Conservation (phyloP, 2,888 invertebrate species). For the Carcina quercana region DNA sequence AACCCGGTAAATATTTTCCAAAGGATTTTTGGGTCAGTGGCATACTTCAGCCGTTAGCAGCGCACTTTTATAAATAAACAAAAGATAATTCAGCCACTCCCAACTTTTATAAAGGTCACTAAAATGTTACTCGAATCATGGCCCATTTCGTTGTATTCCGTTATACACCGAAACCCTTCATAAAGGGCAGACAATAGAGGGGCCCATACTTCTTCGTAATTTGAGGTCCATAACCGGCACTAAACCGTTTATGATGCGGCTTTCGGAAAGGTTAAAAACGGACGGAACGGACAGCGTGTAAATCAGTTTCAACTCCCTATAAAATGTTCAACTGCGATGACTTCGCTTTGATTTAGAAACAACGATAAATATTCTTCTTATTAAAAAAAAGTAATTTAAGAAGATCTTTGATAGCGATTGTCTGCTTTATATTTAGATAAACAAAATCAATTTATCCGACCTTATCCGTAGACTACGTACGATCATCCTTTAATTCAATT, state of each 20-base stretch:
- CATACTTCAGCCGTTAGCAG: too few species aligned
- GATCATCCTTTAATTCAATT: too few species aligned
- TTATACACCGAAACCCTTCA: slow-evolving; percentile 57
- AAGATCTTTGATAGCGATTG: too few species aligned
- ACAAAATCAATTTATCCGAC: too few species aligned
- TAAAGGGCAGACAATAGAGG: slow-evolving; percentile 62
- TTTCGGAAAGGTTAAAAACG: slow-evolving; percentile 61
- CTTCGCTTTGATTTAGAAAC: slow-evolving; percentile 24
- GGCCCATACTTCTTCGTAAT: slow-evolving; percentile 57
- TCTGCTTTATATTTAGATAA: too few species aligned
- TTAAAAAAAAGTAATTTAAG: too few species aligned
- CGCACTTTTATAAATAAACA: slow-evolving; percentile 1
- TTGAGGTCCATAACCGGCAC: slow-evolving; percentile 60
- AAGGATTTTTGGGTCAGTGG: too few species aligned
- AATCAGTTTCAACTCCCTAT: slow-evolving; percentile 51
- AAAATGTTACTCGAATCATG: slow-evolving; percentile 63
- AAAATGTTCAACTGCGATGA: slow-evolving; percentile 22
- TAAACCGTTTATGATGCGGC: slow-evolving; percentile 67
- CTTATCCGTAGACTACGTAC: too few species aligned
- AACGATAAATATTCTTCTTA: too few species aligned
- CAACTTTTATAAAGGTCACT: slow-evolving; percentile 54
- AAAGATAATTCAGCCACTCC: slow-evolving; percentile 45
- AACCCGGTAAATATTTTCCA: too few species aligned
- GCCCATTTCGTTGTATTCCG: slow-evolving; percentile 56
- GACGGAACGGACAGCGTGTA: slow-evolving; percentile 49